Conservation (phyloP, 2,888 invertebrate genomes). For the Noctua janthe region DNA sequence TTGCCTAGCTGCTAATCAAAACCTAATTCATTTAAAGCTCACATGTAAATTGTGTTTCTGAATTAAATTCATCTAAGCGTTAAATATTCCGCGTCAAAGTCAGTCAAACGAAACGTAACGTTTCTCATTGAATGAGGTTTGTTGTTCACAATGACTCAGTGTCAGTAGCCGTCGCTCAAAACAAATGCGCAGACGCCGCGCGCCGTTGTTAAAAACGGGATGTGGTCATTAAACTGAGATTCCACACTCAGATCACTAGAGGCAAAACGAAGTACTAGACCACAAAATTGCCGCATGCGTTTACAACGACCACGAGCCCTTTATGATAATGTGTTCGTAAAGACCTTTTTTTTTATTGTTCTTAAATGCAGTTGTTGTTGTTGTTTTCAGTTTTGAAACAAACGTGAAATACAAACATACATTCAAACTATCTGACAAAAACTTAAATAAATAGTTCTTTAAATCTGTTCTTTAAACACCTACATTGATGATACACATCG, state of each 20-base stretch:
- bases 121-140: slow-evolving; percentile 82
- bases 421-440: slow-evolving; percentile 10
- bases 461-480: slow-evolving; percentile 33
- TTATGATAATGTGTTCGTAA: slow-evolving; percentile 13
- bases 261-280: slow-evolving; percentile 67
- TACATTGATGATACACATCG: slow-evolving; percentile 30
- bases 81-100: slow-evolving; percentile 73
- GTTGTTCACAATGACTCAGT: slow-evolving; percentile 86
- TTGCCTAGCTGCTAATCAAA: slow-evolving; percentile 42
- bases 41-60: slow-evolving; percentile 65
- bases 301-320: slow-evolving; percentile 18
- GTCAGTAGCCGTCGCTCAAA: slow-evolving; percentile 83
- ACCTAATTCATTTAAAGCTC: slow-evolving; percentile 47
- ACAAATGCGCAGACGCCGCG: slow-evolving; percentile 83
- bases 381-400: slow-evolving; percentile 6
- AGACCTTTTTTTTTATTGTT: background rate
- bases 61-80: slow-evolving; percentile 68
- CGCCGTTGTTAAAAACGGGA: slow-evolving; percentile 84
- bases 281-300: slow-evolving; percentile 54
- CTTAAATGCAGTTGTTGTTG: background rate
- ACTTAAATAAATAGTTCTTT: slow-evolving; percentile 15
- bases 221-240: slow-evolving; percentile 89
- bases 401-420: background rate
- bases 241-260: slow-evolving; percentile 78
- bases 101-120: slow-evolving; percentile 78